Conservation (phyloP, 2,888 invertebrate species). For the Tenthredo amoena region DNA sequence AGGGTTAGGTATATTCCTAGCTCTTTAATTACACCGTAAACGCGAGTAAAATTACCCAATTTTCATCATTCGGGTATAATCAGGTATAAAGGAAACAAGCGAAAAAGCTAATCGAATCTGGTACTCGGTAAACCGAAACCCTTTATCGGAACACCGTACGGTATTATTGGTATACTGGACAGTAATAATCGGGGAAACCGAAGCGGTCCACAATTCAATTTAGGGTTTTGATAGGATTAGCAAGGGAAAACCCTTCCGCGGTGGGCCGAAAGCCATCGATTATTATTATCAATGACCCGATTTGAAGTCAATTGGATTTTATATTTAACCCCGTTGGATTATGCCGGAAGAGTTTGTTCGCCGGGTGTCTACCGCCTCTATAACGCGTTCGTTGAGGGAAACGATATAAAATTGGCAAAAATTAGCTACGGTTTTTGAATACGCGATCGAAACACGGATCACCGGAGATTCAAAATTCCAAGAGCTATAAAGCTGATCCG, state of each 20-base stretch:
- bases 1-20: background rate
- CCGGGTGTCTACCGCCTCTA: too few species aligned
- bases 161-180: background rate
- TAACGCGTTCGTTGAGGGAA: too few species aligned
- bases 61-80: too few species aligned
- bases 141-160: background rate
- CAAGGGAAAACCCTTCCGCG: background rate
- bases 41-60: too few species aligned
- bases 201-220: background rate
- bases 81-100: too few species aligned
- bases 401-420: too few species aligned
- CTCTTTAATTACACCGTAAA: too few species aligned
- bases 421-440: too few species aligned
- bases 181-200: background rate
- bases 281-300: constrained; percentile 9
- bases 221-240: background rate
- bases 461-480: too few species aligned
- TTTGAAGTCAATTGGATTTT: constrained; percentile 9
- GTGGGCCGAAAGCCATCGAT: background rate
- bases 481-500: too few species aligned
- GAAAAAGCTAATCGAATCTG: too few species aligned
- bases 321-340: background rate
- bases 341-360: background rate
- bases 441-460: too few species aligned
- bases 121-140: background rate